Percentiles rank a stretch among this genome's conserved stretches.
These are phyloP conservation scores for Hypomecis punctinalis DNA, from an alignment of 2,888 invertebrate species.

Conservation along the genomic window DNA sequence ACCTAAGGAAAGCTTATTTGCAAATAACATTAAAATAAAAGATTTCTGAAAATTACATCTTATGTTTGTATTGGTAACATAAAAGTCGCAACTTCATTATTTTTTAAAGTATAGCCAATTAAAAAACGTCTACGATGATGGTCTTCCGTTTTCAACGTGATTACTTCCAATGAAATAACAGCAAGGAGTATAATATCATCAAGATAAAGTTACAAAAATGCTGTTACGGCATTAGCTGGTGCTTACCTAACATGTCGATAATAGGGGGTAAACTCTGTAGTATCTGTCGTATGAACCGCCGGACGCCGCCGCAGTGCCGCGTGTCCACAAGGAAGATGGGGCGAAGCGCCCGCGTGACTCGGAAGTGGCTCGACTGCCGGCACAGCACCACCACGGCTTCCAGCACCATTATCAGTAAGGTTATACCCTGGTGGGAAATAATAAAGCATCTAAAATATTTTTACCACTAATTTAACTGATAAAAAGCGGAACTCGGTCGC, in stretches of 20 bases:
- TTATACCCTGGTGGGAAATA: constrained; percentile 85
- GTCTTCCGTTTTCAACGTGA: too few species aligned
- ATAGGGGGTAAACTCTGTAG: constrained; percentile 94
- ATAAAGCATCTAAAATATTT: background rate
- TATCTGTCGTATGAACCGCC: constrained; percentile 91
- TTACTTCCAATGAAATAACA: too few species aligned
- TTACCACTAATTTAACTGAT: too few species aligned
- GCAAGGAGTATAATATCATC: too few species aligned
- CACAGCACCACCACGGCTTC: constrained; percentile 92
- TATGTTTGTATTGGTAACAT: too few species aligned
- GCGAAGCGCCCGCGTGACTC: constrained; percentile 93
- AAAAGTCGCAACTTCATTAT: too few species aligned
- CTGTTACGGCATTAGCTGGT: too few species aligned
- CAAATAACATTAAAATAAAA: background rate
- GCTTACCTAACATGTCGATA: constrained; percentile 92
- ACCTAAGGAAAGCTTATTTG: constrained; percentile 1
- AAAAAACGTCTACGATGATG: too few species aligned
- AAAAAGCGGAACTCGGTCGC: too few species aligned
- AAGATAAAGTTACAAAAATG: too few species aligned
- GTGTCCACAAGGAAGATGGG: constrained; percentile 96
- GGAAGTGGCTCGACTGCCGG: constrained; percentile 93
- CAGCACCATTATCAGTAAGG: constrained; percentile 91
- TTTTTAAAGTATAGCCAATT: too few species aligned
- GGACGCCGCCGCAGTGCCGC: constrained; percentile 91
- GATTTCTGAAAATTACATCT: too few species aligned